Percentiles rank a stretch among this genome's conserved stretches.
These are phyloP conservation scores for Crocuta crocuta DNA, from an alignment of 2,113 vertebrate genomes.

Conservation along the genomic window DNA sequence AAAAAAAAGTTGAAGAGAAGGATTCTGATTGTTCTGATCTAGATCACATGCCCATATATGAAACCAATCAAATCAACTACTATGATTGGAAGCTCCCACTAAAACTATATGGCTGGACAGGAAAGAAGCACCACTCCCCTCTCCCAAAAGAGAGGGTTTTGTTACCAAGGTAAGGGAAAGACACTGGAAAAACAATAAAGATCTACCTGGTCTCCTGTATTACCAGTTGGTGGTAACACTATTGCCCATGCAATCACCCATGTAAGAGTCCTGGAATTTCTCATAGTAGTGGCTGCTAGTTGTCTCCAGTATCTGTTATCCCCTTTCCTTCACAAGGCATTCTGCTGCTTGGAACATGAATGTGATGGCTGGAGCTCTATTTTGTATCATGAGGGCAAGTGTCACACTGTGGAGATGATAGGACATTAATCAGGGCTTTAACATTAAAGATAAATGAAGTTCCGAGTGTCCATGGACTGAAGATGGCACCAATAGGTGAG, in stretches of 20 bases:
- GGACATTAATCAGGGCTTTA: background rate
- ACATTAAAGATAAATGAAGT: constrained; percentile 40
- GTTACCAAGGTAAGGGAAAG: background rate
- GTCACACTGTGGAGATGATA: background rate
- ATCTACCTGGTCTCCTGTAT: background rate
- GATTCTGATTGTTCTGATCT: constrained; percentile 6
- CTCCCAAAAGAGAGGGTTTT: background rate
- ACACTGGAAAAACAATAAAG: background rate
- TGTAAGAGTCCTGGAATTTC: background rate
- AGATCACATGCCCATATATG: background rate
- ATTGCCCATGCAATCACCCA: background rate
- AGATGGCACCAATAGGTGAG: too few relatives aligned
- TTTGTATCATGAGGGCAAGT: background rate
- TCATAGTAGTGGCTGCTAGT: background rate
- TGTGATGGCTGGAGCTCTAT: background rate
- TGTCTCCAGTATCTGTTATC: background rate
- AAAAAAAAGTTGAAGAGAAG: background rate
- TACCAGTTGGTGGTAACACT: background rate
- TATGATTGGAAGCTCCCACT: background rate
- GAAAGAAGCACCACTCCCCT: background rate
- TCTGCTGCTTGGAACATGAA: background rate
- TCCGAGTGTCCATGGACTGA: background rate
- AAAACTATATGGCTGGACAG: background rate
- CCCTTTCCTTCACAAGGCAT: background rate
- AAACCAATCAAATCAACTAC: background rate